Evolutionary conservation across 1,140 invertebrate species (phyloP), one percentile per base, ranked within the genome.

Genomic region (Dendrolimus punctatus): DNA sequence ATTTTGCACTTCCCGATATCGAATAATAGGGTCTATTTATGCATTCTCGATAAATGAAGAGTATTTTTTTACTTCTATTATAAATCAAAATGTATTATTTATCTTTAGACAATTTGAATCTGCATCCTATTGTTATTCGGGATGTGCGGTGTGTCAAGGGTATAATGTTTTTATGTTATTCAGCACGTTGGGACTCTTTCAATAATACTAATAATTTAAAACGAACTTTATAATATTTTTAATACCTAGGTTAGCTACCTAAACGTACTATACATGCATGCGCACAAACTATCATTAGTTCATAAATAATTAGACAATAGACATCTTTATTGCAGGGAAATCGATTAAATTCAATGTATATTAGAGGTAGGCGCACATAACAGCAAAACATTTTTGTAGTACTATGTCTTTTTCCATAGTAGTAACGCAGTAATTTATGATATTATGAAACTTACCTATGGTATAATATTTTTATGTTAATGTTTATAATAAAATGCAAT

Each of bases 51-150:
- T 86, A 84, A 80, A 83, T 82, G 83, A 83, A 84, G 80, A 82
- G 83, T 83, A 78, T 80, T 83, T 84, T 81, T 84, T 83, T 79
- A 80, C 76, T 68, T 80, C 71, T 65, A 83, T 86, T 86, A 84
- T 86, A 84, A 84, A 86, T 86, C 82, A 86, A 83, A 86, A 82
- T 84, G 80, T 86, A 86, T 86, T 86, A 86, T 86, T 86, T 86
- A 84, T 86, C 80, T 85, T 82, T 81, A 76, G 70, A 83, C 73
- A 79, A 79, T 73, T 73, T 56, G 70, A 84, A 84, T 86, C 83
- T 86, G 83, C 83, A 86, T 86, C 83, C 83, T 66, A 84, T 86
- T 86, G 83, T 86, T 80, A 78, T 78, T 78, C 73, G 67, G 74
- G 71, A 73, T 82, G 60, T 84, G 82, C 66, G 82, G 82, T 81